Evolutionary conservation across 2,113 vertebrate species (phyloP).

Genomic region (Oncorhynchus nerka): DNA sequence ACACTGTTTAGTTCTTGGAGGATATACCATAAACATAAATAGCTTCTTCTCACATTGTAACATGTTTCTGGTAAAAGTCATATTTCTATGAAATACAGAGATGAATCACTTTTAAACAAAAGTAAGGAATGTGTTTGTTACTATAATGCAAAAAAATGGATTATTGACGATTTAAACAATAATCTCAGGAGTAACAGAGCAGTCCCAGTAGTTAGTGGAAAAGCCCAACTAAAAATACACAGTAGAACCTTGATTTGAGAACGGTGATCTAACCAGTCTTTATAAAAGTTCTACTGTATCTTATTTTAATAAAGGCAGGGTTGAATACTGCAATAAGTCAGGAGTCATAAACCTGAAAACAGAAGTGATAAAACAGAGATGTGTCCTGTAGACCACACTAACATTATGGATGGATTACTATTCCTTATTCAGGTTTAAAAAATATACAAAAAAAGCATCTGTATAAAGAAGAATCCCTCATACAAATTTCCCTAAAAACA

Average conservation of each 20-base stretch:
- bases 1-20: conserved; percentile 31
- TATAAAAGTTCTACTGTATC: neutral
- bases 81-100: neutral
- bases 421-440: conserved; percentile 26
- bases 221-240: neutral
- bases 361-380: neutral
- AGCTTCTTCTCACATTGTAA: conserved; percentile 1
- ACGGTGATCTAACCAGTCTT: neutral
- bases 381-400: conserved; percentile 9
- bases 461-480: conserved; percentile 56
- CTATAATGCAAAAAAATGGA: neutral
- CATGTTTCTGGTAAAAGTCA: neutral
- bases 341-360: neutral
- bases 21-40: conserved; percentile 2
- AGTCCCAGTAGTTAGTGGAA: neutral
- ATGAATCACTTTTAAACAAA: neutral
- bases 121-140: neutral
- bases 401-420: conserved; percentile 10
- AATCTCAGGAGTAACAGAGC: neutral
- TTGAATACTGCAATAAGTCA: neutral
- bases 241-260: neutral
- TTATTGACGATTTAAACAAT: neutral
- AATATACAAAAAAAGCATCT: conserved; percentile 52
- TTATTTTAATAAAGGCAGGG: neutral
- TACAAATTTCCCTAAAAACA: conserved; percentile 46